These are phyloP conservation scores for Drosophila anomalata DNA, from an alignment of 2,888 invertebrate species.

Conservation along the genomic window DNA sequence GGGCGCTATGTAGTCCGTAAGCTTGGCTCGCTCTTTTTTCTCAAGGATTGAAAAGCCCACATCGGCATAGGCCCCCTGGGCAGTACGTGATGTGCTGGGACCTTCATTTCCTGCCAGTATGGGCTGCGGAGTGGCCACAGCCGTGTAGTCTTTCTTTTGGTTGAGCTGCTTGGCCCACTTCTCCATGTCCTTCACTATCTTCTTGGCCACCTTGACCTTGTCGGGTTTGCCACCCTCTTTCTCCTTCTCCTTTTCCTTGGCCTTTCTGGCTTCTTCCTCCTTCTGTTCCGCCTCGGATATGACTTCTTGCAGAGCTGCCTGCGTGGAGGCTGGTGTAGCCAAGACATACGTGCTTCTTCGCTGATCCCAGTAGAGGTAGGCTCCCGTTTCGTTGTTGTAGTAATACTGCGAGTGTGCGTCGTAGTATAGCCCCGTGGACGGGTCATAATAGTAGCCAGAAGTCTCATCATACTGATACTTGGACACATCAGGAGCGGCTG, in stretches of 20 bases:
- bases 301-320: slow-evolving; percentile 76
- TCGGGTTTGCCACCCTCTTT: slow-evolving; percentile 88
- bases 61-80: slow-evolving; percentile 90
- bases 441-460: slow-evolving; percentile 98
- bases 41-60: slow-evolving; percentile 96
- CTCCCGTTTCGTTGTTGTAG: slow-evolving; percentile 94
- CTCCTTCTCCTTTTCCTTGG: slow-evolving; percentile 86
- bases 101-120: slow-evolving; percentile 60
- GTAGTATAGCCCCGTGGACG: slow-evolving; percentile 96
- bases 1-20: slow-evolving; percentile 79
- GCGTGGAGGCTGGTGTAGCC: slow-evolving; percentile 80
- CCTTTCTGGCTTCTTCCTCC: slow-evolving; percentile 79
- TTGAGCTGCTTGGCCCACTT: slow-evolving; percentile 98
- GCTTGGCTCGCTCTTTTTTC: slow-evolving; percentile 86
- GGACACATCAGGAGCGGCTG: slow-evolving; percentile 92
- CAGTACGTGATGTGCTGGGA: slow-evolving; percentile 59
- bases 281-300: slow-evolving; percentile 59
- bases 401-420: slow-evolving; percentile 98
- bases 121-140: slow-evolving; percentile 81
- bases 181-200: slow-evolving; percentile 95
- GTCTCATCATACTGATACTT: slow-evolving; percentile 97
- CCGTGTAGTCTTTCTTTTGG: slow-evolving; percentile 92
- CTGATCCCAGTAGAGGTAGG: slow-evolving; percentile 98
- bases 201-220: slow-evolving; percentile 98
- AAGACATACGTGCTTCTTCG: slow-evolving; percentile 86